Evolutionary conservation across 2,797 vertebrate genomes (phyloP), one percentile per base, ranked within the genome.

Genomic region (Kryptopterus vitreolus): DNA sequence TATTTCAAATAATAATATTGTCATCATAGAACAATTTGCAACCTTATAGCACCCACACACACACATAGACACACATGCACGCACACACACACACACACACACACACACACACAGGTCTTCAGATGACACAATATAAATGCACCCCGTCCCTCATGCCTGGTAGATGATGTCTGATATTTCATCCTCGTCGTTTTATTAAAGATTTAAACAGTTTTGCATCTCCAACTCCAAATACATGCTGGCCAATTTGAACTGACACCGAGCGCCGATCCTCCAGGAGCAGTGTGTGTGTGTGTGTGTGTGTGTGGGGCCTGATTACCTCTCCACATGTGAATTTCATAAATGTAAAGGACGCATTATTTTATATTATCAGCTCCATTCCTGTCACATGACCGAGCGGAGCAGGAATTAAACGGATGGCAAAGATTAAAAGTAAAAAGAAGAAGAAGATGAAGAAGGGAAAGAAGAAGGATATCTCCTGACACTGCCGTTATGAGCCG

Each of bases 111-210:
- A 50, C 77, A 79, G 84, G 84, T 86, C 88, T 88, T 78, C 81
- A 87, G 89, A 89, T 89, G 86, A 87, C 87, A 88, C 87, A 87
- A 90, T 89, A 91, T 88, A 88, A 90, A 88, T 86, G 85, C 77
- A 43, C 76, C 38, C 80, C 73, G 83, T 91, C 89, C 88, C 87
- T 91, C 87, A 86, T 82, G 78, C 87, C 86, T 78, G 55, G 83
- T 86, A 85, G 88, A 88, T 90, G 87, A 90, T 88, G 88, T 88
- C 90, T 90, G 89, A 93, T 91, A 92, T 92, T 92, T 91, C 89
- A 90, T 92, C 87, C 89, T 89, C 88, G 89, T 91, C 90, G 76
- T 91, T 92, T 92, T 92, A 91, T 91, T 92, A 90, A 92, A 92
- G 88, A 91, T 90, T 91, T 90, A 91, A 92, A 91, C 91, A 90